Conservation (phyloP, 2,888 invertebrate genomes). For the Orchesellides sinensis region DNA sequence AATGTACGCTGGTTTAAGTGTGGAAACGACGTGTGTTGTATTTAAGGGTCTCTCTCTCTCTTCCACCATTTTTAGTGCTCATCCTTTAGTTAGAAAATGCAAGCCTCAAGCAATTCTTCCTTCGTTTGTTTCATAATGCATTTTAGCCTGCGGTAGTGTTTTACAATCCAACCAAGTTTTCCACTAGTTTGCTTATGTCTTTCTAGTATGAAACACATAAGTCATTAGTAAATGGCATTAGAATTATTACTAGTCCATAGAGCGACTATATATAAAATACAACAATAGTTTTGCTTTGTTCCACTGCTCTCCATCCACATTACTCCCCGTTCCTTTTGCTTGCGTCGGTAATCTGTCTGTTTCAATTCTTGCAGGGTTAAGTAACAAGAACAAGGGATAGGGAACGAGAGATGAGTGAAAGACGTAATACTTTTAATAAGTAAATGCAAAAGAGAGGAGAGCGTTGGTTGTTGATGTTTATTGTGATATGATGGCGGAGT, state of each 20-base stretch:
- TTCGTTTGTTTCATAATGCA: conserved; percentile 55
- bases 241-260: no score
- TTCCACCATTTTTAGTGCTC: not conserved
- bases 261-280: no score
- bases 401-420: not conserved
- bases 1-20: no score
- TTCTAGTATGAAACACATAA: conserved; percentile 52
- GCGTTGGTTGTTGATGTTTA: conserved; percentile 24
- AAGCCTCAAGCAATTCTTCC: conserved; percentile 47
- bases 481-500: conserved; percentile 2
- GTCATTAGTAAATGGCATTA: conserved; percentile 49
- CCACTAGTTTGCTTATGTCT: no score
- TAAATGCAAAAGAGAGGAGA: conserved; percentile 25
- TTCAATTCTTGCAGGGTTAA: not conserved
- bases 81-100: not conserved
- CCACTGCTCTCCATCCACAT: no score
- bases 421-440: not conserved
- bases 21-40: not conserved
- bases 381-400: not conserved
- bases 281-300: no score
- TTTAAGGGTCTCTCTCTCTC: conserved; percentile 50
- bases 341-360: conserved; percentile 7
- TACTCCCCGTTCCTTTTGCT: not conserved
- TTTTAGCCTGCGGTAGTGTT: conserved; percentile 57
- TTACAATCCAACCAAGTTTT: conserved; percentile 53